These are phyloP conservation scores for Allophyes oxyacanthae DNA, from an alignment of 2,888 invertebrate species.

Conservation along the genomic window DNA sequence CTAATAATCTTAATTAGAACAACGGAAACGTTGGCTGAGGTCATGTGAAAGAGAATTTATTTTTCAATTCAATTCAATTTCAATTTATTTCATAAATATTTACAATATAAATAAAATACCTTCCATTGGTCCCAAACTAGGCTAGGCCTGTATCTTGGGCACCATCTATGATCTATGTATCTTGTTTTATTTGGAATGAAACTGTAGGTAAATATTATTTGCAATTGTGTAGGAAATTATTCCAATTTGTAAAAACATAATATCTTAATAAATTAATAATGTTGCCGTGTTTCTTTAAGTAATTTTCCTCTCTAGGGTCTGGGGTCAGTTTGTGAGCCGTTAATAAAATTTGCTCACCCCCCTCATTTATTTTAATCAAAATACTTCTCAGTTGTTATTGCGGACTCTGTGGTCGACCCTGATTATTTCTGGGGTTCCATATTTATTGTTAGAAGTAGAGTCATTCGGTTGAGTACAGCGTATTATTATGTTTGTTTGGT, in stretches of 20 bases:
- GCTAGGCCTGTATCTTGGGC: too few species aligned
- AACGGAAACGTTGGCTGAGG: slow-evolving; percentile 53
- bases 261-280: too few species aligned
- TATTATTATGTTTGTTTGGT: slow-evolving; percentile 2
- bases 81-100: too few species aligned
- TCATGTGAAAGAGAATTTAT: slow-evolving; percentile 51
- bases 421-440: slow-evolving; percentile 67
- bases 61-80: too few species aligned
- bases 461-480: slow-evolving; percentile 37
- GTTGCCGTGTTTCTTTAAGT: slow-evolving; percentile 14
- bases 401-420: slow-evolving; percentile 63
- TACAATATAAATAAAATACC: too few species aligned
- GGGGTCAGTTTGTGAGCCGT: slow-evolving; percentile 49
- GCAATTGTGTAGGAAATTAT: too few species aligned
- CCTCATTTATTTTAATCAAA: slow-evolving; percentile 74
- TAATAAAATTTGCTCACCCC: slow-evolving; percentile 74
- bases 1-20: slow-evolving; percentile 64
- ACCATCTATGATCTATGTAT: too few species aligned
- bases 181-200: too few species aligned
- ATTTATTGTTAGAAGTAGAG: slow-evolving; percentile 59
- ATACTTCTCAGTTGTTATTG: slow-evolving; percentile 61
- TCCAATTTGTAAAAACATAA: too few species aligned
- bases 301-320: slow-evolving; percentile 48
- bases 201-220: too few species aligned
- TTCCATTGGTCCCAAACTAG: too few species aligned